Evolutionary conservation across 2,797 vertebrate genomes (phyloP), one percentile per base, ranked within the genome.

Genomic region (Myoxocephalus aenaeus): DNA sequence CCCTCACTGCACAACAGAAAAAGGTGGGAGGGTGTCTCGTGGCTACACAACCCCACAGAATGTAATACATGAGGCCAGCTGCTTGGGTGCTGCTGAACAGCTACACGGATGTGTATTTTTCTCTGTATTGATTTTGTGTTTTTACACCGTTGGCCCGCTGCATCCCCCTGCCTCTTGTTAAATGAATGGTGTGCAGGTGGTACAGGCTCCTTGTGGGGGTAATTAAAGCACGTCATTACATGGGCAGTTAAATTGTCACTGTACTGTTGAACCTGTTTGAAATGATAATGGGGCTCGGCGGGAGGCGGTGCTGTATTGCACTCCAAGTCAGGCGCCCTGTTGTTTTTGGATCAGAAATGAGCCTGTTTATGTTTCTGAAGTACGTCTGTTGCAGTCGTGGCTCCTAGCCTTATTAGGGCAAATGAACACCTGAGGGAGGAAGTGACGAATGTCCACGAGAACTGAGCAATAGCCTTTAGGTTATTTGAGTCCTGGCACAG

Each of bases 141-240:
- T 71, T 75, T 59, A 1, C 57, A 25, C 58, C 10, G 51, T 53
- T 14, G 70, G 75, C 69, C 53, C 73, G 20, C 77, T 65, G 61
- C 65, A 79, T 83, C 80, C 81, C 81, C 80, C 75, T 77, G 73
- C 73, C 59, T 82, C 83, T 85, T 86, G 84, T 83, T 90, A 89
- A 89, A 91, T 78, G 85, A 89, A 85, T 87, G 87, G 90, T 85
- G 88, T 94, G 95, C 96, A 96, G 95, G 95, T 96, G 96, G 77
- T 64, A 50, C 68, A 64, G 79, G 87, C 85, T 90, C 87, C 87
- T 87, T 80, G 87, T 81, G 90, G 90, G 85, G 93, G 92, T 95
- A 94, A 96, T 96, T 96, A 95, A 95, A 95, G 92, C 92, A 82
- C 90, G 93, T 95, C 95, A 96, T 95, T 95, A 94, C 93, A 90